Evolutionary conservation across 2,888 invertebrate genomes (phyloP).

Genomic region (Syritta pipiens): DNA sequence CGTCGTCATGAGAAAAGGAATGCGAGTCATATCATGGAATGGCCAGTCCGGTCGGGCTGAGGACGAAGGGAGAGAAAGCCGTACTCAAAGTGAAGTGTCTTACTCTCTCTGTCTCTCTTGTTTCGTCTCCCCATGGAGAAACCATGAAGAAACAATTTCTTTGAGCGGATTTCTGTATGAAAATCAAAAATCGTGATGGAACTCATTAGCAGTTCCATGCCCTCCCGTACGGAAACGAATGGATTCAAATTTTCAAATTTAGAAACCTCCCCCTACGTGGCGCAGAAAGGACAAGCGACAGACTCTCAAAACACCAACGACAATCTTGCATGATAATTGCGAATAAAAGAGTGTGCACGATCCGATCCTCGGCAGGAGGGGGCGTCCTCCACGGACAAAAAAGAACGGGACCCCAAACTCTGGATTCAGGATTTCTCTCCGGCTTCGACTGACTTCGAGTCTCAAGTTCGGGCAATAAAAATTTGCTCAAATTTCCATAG

Average conservation of each 20-base stretch:
- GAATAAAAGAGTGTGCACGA: slow-evolving; percentile 67
- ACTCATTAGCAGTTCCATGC: slow-evolving; percentile 67
- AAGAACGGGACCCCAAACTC: no score
- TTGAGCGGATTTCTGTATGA: slow-evolving; percentile 52
- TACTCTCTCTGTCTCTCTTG: slow-evolving; percentile 8
- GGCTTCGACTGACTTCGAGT: no score
- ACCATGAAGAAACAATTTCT: slow-evolving; percentile 33
- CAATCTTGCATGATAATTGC: slow-evolving; percentile 68
- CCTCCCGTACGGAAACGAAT: slow-evolving; percentile 58
- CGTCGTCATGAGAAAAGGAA: slow-evolving; percentile 64
- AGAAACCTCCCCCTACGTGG: slow-evolving; percentile 21
- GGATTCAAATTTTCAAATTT: slow-evolving; percentile 66
- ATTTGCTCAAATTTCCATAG: slow-evolving; percentile 68
- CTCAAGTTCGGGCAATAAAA: slow-evolving; percentile 60
- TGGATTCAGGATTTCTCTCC: not conserved
- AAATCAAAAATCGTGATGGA: slow-evolving; percentile 69
- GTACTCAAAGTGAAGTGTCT: slow-evolving; percentile 52
- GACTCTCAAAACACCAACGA: slow-evolving; percentile 35
- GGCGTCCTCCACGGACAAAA: no score
- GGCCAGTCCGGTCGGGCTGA: slow-evolving; percentile 13
- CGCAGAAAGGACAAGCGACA: not conserved
- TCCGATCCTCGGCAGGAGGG: no score
- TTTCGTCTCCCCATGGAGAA: slow-evolving; percentile 3
- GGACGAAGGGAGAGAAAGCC: slow-evolving; percentile 30
- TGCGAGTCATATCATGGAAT: slow-evolving; percentile 56